phyloP scores from a whole-genome alignment of 2,113 vertebrate genomes.

The Pedionomus torquatus region DNA sequence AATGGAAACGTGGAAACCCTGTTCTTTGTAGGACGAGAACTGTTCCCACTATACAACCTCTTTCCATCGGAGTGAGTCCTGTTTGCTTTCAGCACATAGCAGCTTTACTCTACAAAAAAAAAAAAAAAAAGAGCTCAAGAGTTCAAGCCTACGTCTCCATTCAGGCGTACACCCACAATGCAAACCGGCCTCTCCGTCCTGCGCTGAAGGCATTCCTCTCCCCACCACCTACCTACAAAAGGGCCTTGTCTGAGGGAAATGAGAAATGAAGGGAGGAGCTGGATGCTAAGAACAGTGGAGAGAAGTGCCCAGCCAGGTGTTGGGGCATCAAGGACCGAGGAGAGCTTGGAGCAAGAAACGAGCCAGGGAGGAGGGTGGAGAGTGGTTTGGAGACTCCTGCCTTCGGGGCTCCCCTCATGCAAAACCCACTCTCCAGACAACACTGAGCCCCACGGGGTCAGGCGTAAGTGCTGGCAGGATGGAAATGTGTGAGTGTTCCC shows the following conservation, averaged over 20 bases:
- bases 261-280: neutral
- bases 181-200: neutral
- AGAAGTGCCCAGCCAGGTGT: neutral
- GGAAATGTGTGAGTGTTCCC: neutral
- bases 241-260: conserved; percentile 2
- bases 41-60: neutral
- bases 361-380: neutral
- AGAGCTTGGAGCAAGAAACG: neutral
- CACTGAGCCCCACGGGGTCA: neutral
- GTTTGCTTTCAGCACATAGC: conserved; percentile 29
- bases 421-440: neutral
- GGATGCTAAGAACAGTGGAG: neutral
- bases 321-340: neutral
- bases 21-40: neutral
- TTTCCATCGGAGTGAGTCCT: conserved; percentile 10
- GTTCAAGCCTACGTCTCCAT: conserved; percentile 55
- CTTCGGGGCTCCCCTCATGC: neutral
- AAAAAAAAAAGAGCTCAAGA: conserved; percentile 43
- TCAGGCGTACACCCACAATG: conserved; percentile 27
- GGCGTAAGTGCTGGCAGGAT: neutral
- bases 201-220: neutral
- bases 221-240: conserved; percentile 30
- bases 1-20: neutral
- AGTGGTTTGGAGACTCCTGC: neutral
- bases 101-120: neutral